phyloP scores from a whole-genome alignment of 2,888 invertebrate genomes.

The Pelosia muscerda region DNA sequence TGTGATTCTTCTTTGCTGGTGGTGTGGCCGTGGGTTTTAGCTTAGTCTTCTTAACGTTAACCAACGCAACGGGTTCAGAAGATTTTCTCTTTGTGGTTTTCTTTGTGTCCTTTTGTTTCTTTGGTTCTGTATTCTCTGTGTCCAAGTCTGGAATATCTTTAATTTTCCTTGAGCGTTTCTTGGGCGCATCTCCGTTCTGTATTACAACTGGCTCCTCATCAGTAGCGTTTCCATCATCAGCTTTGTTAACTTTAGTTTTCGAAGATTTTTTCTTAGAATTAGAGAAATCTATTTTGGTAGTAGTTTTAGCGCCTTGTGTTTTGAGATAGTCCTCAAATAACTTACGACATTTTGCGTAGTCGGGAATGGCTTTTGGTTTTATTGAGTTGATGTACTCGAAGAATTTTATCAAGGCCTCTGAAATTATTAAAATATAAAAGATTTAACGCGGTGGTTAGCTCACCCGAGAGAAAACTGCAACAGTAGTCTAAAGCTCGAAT shows the following conservation, averaged over 20 bases:
- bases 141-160: conserved; percentile 53
- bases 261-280: conserved; percentile 51
- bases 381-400: conserved; percentile 90
- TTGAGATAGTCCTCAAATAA: conserved; percentile 90
- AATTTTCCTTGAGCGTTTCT: conserved; percentile 51
- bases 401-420: conserved; percentile 88
- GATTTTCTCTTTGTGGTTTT: conserved; percentile 69
- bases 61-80: conserved; percentile 64
- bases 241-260: conserved; percentile 53
- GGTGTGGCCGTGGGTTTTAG: conserved; percentile 74
- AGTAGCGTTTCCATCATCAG: conserved; percentile 35
- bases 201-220: conserved; percentile 41
- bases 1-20: conserved; percentile 74
- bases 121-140: conserved; percentile 68
- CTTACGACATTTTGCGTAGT: conserved; percentile 90
- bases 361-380: conserved; percentile 90
- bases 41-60: conserved; percentile 72
- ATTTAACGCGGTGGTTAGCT: not conserved
- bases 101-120: conserved; percentile 46
- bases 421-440: conserved; percentile 5
- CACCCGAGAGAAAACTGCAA: too few relatives aligned
- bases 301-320: conserved; percentile 84
- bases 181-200: conserved; percentile 47
- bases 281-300: conserved; percentile 88
- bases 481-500: too few relatives aligned